A percentile compares a stretch with the other conserved stretches of the same genome.
These are phyloP conservation scores for Luidia sarsii DNA, from an alignment of 53 echinoderm and acorn worm genomes.

Conservation along the genomic window DNA sequence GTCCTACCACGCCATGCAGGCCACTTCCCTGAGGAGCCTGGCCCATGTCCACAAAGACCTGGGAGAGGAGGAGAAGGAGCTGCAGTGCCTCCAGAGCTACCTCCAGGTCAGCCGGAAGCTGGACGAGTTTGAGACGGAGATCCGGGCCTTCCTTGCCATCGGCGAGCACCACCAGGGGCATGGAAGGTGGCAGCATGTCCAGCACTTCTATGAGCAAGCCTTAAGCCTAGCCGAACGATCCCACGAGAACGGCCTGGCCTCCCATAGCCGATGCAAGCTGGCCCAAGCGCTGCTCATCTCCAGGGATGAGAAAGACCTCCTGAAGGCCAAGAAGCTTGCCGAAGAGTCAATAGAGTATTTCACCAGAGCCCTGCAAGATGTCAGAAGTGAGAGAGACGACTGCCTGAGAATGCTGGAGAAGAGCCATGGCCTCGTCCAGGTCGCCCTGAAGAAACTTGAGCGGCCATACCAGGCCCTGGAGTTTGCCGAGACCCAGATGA, in stretches of 20 bases:
- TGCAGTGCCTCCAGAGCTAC: conserved; percentile 75
- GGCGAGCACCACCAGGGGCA: conserved; percentile 72
- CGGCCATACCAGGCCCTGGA: conserved; percentile 68
- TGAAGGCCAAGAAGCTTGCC: conserved; percentile 58
- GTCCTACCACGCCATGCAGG: conserved; percentile 70
- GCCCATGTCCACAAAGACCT: conserved; percentile 64
- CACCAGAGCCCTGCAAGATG: conserved; percentile 19
- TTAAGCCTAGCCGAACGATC: conserved; percentile 67
- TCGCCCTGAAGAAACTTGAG: conserved; percentile 68
- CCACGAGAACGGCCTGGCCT: conserved; percentile 40
- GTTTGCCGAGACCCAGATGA: conserved; percentile 61
- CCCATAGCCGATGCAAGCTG: conserved; percentile 59
- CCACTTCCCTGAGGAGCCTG: conserved; percentile 70
- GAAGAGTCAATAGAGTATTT: conserved; percentile 61
- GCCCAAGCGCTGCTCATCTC: conserved; percentile 68
- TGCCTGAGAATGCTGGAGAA: conserved; percentile 32
- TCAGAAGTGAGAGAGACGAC: conserved; percentile 42
- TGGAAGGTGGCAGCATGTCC: conserved; percentile 61
- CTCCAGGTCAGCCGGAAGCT: conserved; percentile 83
- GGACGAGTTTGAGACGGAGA: conserved; percentile 95
- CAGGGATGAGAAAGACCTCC: conserved; percentile 63
- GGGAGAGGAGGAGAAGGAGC: conserved; percentile 57
- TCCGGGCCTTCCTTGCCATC: conserved; percentile 70
- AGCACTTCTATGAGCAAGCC: conserved; percentile 84
- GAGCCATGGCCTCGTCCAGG: conserved; percentile 65